These are phyloP conservation scores for Volucella bombylans DNA, from an alignment of 2,888 invertebrate genomes.

Conservation along the genomic window DNA sequence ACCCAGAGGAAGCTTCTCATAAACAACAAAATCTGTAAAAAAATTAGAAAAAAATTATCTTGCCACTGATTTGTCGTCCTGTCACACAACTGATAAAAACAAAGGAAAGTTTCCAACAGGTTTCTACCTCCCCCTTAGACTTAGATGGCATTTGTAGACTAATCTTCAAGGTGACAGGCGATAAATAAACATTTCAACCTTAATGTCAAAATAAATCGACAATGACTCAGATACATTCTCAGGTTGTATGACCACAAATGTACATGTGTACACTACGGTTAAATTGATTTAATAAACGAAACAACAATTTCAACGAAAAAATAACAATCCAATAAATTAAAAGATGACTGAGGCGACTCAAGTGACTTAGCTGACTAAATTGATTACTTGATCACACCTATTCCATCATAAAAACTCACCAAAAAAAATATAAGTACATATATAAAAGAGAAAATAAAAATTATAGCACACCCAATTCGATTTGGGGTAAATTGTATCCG, in stretches of 20 bases:
- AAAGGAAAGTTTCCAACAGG: too few species aligned
- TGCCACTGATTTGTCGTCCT: too few species aligned
- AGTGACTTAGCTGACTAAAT: conserved; percentile 12
- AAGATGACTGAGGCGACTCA: conserved; percentile 1
- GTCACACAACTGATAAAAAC: too few species aligned
- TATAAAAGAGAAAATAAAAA: not conserved
- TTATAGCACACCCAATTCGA: too few species aligned
- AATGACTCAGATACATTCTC: not conserved
- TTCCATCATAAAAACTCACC: conserved; percentile 29
- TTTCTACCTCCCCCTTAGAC: too few species aligned
- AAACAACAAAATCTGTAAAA: too few species aligned
- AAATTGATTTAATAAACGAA: too few species aligned
- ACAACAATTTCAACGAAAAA: not conserved
- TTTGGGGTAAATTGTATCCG: too few species aligned
- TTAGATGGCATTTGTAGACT: not conserved
- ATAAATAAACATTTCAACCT: conserved; percentile 2
- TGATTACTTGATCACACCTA: conserved; percentile 36
- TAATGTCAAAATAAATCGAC: not conserved
- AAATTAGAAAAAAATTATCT: too few species aligned
- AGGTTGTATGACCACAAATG: too few species aligned
- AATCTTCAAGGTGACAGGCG: conserved; percentile 16
- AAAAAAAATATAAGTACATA: conserved; percentile 7
- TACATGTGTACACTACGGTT: too few species aligned
- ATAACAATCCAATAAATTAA: conserved; percentile 22
- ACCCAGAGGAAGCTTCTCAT: too few species aligned